phyloP scores from a whole-genome alignment of 2,888 invertebrate species.

The Eilema caniola region DNA sequence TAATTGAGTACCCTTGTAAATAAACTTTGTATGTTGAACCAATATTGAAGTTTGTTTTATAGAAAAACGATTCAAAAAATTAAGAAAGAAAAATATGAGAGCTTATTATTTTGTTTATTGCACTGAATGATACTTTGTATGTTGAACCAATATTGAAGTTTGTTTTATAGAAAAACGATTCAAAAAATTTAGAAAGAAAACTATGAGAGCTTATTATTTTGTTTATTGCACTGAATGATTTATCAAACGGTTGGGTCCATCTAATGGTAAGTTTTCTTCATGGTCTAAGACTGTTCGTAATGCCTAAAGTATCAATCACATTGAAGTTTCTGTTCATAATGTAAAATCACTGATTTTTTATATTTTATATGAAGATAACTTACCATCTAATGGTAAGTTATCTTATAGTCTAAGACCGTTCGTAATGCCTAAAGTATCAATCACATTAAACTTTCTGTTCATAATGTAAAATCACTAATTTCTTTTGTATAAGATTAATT shows the following conservation, averaged over 20 bases:
- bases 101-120: neutral
- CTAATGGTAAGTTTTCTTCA: no score
- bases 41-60: conserved; percentile 8
- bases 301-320: neutral
- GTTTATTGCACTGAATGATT: no score
- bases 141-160: conserved; percentile 8
- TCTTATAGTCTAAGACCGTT: no score
- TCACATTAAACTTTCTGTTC: neutral
- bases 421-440: neutral
- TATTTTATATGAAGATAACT: no score
- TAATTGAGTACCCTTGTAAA: conserved; percentile 16
- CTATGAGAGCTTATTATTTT: no score
- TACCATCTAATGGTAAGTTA: no score
- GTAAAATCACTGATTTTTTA: no score
- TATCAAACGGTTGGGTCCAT: neutral
- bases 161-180: neutral
- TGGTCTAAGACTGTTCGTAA: no score
- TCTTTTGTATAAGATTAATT: no score
- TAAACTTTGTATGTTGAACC: conserved; percentile 12
- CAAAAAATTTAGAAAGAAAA: neutral
- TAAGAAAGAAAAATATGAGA: neutral
- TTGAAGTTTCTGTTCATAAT: neutral
- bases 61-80: neutral
- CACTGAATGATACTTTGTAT: conserved; percentile 13
- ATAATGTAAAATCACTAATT: no score